Evolutionary conservation across 2,113 vertebrate genomes (phyloP), one percentile per base, ranked within the genome.

Genomic region (Chlamydotis undulata): DNA sequence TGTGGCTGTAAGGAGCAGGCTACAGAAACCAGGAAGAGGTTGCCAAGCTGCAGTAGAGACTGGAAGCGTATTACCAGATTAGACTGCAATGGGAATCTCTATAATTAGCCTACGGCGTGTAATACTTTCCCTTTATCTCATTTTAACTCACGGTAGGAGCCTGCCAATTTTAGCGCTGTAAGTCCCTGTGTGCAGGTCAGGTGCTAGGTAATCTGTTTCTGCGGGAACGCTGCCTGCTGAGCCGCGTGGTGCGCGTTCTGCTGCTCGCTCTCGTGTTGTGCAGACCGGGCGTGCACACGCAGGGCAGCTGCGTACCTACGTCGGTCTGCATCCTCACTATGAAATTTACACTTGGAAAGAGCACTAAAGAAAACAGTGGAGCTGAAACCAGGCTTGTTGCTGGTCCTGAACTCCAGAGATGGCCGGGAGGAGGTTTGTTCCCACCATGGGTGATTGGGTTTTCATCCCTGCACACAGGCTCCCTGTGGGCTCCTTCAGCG

Each of bases 111-210:
- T 1, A n/a, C 0, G 2, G 92, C 69, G 50, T 29, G 39, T 71
- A 80, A 89, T 87, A 60, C 83, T 86, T 93, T 81, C 43, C 61
- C n/a, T 43, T 43, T 43, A 43, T 94, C 94, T 95, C 91, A 33
- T 87, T 95, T 81, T 71, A 89, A 57, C 61, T 89, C 61, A 4
- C 8, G 0, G 10, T 33, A 78, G 74, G 50, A 95, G 50, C 61
- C 92, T 91, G 95, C 92, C 95, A 89, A 9, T 84, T 95, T 92
- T 50, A 79, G 87, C 86, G 78, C 80, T 68, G 43, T 83, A 67
- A 81, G 55, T 37, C 83, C 90, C 50, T 70, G 68, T 35, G 76
- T 74, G 71, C 90, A n/a, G 69, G 52, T 95, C 90, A 81, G 90
- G 47, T 76, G 76, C 88, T 90, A 17, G 47, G 94, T 35, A 75